Conservation (phyloP, 2,797 vertebrate genomes). For the Parotocinclus haroldoi region DNA sequence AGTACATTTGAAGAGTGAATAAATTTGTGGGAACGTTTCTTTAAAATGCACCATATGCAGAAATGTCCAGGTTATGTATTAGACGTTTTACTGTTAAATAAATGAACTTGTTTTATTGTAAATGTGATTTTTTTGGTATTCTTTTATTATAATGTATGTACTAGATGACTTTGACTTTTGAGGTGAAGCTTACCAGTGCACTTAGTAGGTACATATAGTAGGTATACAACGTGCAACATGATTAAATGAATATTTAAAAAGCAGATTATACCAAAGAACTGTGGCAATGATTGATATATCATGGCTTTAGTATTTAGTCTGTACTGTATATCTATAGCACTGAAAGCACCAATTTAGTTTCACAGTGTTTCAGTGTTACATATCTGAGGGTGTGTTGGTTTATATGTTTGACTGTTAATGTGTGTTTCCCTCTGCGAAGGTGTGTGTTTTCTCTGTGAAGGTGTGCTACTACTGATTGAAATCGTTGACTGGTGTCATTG, state of each 20-base stretch:
- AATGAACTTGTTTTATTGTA: neutral
- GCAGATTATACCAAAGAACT: neutral
- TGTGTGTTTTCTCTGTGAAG: neutral
- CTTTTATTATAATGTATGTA: neutral
- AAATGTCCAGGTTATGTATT: conserved; percentile 32
- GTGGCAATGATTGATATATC: neutral
- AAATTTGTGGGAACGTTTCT: neutral
- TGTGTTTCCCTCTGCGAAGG: conserved; percentile 22
- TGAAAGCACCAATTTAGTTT: conserved; percentile 15
- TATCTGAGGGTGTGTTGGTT: conserved; percentile 40
- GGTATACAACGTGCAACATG: no score
- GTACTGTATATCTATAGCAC: no score
- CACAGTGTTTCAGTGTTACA: conserved; percentile 18
- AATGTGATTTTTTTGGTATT: neutral
- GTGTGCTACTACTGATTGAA: conserved; percentile 10
- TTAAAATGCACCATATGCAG: neutral
- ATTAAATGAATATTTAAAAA: no score
- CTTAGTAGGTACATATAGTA: no score
- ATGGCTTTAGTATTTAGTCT: no score
- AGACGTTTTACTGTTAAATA: conserved; percentile 9
- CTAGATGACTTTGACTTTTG: no score
- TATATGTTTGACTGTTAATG: conserved; percentile 29
- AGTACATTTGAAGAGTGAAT: no score
- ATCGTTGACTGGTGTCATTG: neutral
- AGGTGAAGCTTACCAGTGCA: no score